Evolutionary conservation across 92 coral and sea anemone genomes (phyloP), one percentile per base, ranked within the genome.

Genomic region (Palythoa grandiflora): DNA sequence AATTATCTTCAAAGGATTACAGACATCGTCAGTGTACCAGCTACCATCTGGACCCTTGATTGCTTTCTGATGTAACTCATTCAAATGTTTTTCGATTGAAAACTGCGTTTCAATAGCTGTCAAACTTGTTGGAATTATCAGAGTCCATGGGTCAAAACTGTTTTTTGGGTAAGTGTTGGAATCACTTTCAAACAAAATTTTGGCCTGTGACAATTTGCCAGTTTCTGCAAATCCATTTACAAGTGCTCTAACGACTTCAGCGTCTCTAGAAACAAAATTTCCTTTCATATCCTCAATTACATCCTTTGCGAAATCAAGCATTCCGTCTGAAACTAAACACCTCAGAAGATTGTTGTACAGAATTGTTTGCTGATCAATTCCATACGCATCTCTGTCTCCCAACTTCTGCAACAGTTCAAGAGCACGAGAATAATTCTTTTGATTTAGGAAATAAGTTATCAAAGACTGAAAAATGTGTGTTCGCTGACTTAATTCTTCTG

Each of bases 61-160:
- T 19, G 91, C 91, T 44, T 81, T 63, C 20, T 57, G 84, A 51
- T 90, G 91, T 16, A 95, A 65, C 13, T 28, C 73, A 21, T 83
- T 89, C 72, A 95, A 70, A 75, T 95, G 98, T n/a, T 76, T 89
- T 75, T 93, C 98, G 53, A 95, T 54, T 57, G 73, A 93, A 60
- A 95, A 85, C 86, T 95, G 96, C 28, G 92, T 83, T 57, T 95
- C 98, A 66, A 90, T 72, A 39, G 90, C 92, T 9, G 94, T 85
- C 54, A 88, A 93, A 68, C 92, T 90, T 19, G 94, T 78, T 75
- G 89, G 89, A 16, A 95, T 75, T 6, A 87, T 78, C 11, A 92
- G 93, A 8, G 78, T 87, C 96, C 96, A 95, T 6, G 93, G 93
- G 39, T 77, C 88, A 35, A 28, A 83, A 40, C 68, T 72, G 40